These are phyloP conservation scores for Eupleurogrammus muticus DNA, from an alignment of 2,797 vertebrate genomes.

Conservation along the genomic window DNA sequence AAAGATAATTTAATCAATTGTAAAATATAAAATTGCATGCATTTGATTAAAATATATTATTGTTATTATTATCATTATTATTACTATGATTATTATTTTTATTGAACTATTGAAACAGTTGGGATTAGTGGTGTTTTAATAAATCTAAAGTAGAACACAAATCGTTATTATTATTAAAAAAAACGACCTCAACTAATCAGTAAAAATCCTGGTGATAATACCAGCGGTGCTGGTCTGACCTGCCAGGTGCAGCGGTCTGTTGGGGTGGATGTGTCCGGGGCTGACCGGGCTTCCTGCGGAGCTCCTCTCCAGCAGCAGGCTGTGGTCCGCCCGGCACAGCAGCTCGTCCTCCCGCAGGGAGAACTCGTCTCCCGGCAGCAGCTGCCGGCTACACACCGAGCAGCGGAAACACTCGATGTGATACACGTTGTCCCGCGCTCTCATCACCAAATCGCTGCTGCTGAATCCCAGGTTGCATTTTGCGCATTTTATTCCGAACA, in stretches of 20 bases:
- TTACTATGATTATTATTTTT: too few relatives aligned
- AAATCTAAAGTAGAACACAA: background rate
- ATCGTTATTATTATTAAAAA: background rate
- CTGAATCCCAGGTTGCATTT: slow-evolving; percentile 92
- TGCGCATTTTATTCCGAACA: slow-evolving; percentile 93
- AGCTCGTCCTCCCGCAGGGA: slow-evolving; percentile 91
- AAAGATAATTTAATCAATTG: too few relatives aligned
- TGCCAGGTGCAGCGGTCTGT: slow-evolving; percentile 86
- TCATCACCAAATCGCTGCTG: slow-evolving; percentile 94
- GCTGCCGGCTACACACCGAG: slow-evolving; percentile 92
- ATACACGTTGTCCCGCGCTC: slow-evolving; percentile 91
- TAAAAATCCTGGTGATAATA: slow-evolving; percentile 22
- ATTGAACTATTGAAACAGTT: too few relatives aligned
- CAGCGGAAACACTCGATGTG: slow-evolving; percentile 97
- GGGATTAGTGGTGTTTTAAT: too few relatives aligned
- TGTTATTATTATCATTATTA: too few relatives aligned
- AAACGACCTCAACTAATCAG: background rate
- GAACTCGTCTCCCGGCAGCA: slow-evolving; percentile 95
- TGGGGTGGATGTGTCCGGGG: slow-evolving; percentile 82
- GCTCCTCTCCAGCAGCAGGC: slow-evolving; percentile 82
- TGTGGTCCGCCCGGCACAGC: slow-evolving; percentile 91
- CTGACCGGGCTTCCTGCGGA: slow-evolving; percentile 86
- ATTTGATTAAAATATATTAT: too few relatives aligned
- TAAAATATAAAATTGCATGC: too few relatives aligned
- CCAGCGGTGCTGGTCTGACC: slow-evolving; percentile 75